A percentile compares a stretch with the other conserved stretches of the same genome.
Conservation (phyloP, 2,113 vertebrate species). For the Oryctolagus cuniculus region DNA sequence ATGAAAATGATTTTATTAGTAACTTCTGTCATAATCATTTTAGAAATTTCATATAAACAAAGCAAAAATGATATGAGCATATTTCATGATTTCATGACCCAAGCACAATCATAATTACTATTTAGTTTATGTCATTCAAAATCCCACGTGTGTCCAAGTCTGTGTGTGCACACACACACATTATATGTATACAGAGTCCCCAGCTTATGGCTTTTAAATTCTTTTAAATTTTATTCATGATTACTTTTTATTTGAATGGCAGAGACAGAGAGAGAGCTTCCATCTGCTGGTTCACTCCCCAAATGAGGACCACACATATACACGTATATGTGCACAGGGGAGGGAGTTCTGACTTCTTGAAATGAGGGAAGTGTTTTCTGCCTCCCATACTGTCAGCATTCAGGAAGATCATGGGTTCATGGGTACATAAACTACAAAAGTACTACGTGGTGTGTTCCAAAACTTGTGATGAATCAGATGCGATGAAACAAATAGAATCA, state of each 20-base stretch:
- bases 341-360: background rate
- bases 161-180: accelerated
- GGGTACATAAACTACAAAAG: background rate
- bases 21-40: background rate
- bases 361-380: background rate
- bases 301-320: too few relatives aligned
- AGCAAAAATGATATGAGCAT: background rate
- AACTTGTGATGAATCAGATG: background rate
- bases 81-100: background rate
- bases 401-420: too few relatives aligned
- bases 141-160: accelerated
- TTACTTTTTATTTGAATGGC: too few relatives aligned
- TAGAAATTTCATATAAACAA: background rate
- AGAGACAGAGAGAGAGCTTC: too few relatives aligned
- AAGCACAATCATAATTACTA: background rate
- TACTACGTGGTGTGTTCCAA: background rate
- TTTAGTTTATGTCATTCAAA: background rate
- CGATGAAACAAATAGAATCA: too few relatives aligned
- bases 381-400: background rate
- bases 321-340: background rate
- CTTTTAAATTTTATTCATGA: too few relatives aligned
- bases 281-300: too few relatives aligned
- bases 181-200: background rate
- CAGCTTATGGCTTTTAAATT: too few relatives aligned
- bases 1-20: background rate